Base-by-base conservation (phyloP, 2,113 vertebrate genomes). In the Pluvialis apricaria region DNA sequence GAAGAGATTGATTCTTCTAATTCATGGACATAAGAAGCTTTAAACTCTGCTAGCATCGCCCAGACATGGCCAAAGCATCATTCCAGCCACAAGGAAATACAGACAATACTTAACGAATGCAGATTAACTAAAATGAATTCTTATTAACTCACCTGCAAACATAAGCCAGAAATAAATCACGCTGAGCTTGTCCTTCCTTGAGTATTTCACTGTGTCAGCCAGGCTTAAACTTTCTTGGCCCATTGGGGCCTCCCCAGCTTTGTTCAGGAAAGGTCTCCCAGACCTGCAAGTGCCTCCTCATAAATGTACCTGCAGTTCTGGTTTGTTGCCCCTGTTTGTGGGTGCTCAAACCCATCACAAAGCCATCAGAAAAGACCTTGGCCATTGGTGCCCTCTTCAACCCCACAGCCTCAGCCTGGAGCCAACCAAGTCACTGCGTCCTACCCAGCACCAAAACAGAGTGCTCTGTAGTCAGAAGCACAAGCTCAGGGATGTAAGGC, bases 1-100 rank as follows among this genome's bases (percentile, higher is more conserved):
- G 15, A 76, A 91, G 81, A 91, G 71, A 73, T 84, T 61, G 87
- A 95, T 93, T 95, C 77, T 77, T 84, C 72, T 94, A 94, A 93
- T 94, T 94, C 82, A 36, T 4, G 61, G 68, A 45, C 75, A 66
- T 34, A 65, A 87, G 93, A 51, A 88, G 83, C 47, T 91, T 70
- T 90, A 89, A 96, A 85, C 82, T 65, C 88, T 26, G 28, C 60
- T 80, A 34, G 45, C 68, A 52, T 47, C 0, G 13, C 90, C 79
- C 82, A 90, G 85, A 76, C 86, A 65, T 62, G 91, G 31, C 66
- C 62, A 47, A 83, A 91, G 66, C 81, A 73, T 54, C 89, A 15
- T 72, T 86, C 10, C 60, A 71, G 81, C 44, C 76, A 45, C 64
- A 86, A 19, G 92, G 71, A 58, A 57, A 72, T 25, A 34, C 19